Base-by-base conservation (phyloP, 2,888 invertebrate genomes). In the Xanthorhoe spadicearia region DNA sequence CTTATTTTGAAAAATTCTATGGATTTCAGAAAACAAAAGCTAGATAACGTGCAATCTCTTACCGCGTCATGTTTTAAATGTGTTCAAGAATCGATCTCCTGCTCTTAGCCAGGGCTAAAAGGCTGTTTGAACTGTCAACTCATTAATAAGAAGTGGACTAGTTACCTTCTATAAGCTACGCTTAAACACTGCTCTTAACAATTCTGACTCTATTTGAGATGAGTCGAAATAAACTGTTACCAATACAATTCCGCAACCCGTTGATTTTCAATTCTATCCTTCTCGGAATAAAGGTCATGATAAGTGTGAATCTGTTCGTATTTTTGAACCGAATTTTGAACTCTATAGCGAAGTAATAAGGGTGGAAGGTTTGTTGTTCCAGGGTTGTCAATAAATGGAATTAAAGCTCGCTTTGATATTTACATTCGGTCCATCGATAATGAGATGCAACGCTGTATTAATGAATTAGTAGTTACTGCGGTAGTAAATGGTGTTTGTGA, bases 381-480 rank as follows among this genome's bases (percentile, higher is more conserved):
- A 15, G 55, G 23, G 50, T 60, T 52, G 68, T 72, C 66, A 72
- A 74, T 72, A 68, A 86, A 79, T 77, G 81, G 80, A 84, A 85
- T 84, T 83, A 83, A 83, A 81, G 82, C 80, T 74, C 77, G 78
- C 75, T 82, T 80, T 80, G 80, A 84, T 85, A 83, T 86, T 85
- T 82, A 83, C 83, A 76, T 67, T 77, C 74, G 72, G 43, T 56
- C 76, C 81, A 81, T 81, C 72, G 78, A 76, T 84, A 86, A 86
- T 84, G 80, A 81, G 82, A 81, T 82, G 80, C 79, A 78, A 75
- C 43, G 68, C 73, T 63, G 72, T 68, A 59, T 58, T 67, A 70
- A 69, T 66, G 59, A 56, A 69, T 67, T 70, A 66, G 71, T 70
- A 70, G 66, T 70, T 63, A 70, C 63, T 19, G 38, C 18, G 48